Conservation (phyloP, 2,888 invertebrate genomes). For the Agrilus biguttatus region DNA sequence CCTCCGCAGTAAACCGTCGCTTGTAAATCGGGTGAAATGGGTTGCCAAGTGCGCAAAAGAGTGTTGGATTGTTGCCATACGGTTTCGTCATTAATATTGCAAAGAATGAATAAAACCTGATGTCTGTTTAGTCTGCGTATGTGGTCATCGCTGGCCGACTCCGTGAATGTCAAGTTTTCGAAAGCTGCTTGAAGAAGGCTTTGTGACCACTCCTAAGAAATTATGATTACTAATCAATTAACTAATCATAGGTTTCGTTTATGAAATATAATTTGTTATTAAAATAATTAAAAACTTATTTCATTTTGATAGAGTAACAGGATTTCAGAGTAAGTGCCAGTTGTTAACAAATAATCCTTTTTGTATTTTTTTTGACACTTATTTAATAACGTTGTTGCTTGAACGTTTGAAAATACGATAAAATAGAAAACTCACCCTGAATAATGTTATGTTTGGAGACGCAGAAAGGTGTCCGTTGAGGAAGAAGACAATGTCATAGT, state of each 20-base stretch:
- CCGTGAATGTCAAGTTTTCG: conserved; percentile 11
- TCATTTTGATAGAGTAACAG: too few species aligned
- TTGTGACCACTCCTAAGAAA: conserved; percentile 4
- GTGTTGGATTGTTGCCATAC: conserved; percentile 15
- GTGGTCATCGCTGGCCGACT: conserved; percentile 22
- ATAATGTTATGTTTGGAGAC: conserved; percentile 8
- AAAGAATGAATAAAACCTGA: conserved; percentile 12
- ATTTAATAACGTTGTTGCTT: too few species aligned
- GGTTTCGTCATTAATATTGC: conserved; percentile 22
- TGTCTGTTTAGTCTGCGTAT: conserved; percentile 25
- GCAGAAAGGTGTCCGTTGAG: conserved; percentile 30
- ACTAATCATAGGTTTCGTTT: too few species aligned
- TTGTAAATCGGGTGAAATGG: conserved; percentile 40
- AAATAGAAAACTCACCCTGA: neutral
- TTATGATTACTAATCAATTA: too few species aligned
- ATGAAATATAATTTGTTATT: too few species aligned
- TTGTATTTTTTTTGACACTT: too few species aligned
- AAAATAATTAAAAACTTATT: too few species aligned
- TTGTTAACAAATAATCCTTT: too few species aligned
- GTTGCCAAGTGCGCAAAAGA: conserved; percentile 4
- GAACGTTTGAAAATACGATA: too few species aligned
- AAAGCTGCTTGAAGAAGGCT: conserved; percentile 5
- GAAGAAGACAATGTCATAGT: conserved; percentile 28
- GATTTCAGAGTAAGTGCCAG: too few species aligned
- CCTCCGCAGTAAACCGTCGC: conserved; percentile 44